A percentile compares a stretch with the other conserved stretches of the same genome.
phyloP scores from a whole-genome alignment of 2,113 vertebrate genomes.

The Micronisus gabar region DNA sequence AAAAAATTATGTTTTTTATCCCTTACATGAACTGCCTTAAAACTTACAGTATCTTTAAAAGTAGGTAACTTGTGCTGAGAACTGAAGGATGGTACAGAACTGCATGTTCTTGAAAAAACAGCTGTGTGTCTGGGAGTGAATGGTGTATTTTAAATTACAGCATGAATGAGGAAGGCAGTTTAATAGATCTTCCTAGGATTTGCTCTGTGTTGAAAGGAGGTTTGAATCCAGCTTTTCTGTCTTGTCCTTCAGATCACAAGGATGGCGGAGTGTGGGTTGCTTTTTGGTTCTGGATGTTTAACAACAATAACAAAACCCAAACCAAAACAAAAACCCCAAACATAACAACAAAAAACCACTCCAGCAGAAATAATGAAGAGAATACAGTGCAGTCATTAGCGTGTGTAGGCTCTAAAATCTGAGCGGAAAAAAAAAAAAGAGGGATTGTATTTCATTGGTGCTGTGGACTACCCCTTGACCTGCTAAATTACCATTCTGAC shows the following conservation, averaged over 20 bases:
- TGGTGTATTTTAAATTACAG: not conserved
- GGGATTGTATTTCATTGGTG: not conserved
- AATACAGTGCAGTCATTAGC: not conserved
- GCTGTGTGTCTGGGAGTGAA: not conserved
- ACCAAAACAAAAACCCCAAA: not conserved
- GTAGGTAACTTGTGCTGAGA: not conserved
- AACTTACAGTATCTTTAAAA: not conserved
- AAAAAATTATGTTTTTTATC: not conserved
- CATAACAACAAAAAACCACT: not conserved
- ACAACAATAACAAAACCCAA: not conserved
- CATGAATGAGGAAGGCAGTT: not conserved
- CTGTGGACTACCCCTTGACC: not conserved
- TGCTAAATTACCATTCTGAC: not conserved
- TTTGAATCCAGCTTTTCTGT: not conserved
- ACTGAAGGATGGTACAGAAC: not conserved
- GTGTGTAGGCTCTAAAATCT: not conserved
- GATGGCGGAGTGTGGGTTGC: not conserved
- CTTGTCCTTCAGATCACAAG: not conserved
- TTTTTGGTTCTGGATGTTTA: not conserved
- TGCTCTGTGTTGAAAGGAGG: not conserved
- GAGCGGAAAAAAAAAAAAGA: not conserved
- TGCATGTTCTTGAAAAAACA: not conserved
- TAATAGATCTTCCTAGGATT: not conserved
- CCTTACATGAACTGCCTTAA: not conserved
- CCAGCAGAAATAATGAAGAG: not conserved